phyloP scores from a whole-genome alignment of 2,113 vertebrate species.

The Ramphastos sulfuratus region DNA sequence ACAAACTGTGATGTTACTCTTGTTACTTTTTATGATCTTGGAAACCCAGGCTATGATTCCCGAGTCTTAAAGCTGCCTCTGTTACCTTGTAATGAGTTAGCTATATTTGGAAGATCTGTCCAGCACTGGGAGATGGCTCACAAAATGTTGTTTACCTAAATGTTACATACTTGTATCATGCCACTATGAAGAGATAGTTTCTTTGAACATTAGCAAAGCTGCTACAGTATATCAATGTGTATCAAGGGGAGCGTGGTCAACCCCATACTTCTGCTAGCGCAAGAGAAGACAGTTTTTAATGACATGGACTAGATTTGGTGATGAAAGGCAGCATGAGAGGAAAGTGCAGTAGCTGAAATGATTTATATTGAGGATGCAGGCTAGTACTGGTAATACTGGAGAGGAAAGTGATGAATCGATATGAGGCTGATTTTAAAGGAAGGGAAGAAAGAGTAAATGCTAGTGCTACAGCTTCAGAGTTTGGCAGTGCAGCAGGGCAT shows the following conservation, averaged over 20 bases:
- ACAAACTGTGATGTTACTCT: background rate
- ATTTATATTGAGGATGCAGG: background rate
- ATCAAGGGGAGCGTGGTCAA: background rate
- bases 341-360: background rate
- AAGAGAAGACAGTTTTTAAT: background rate
- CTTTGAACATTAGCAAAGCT: background rate
- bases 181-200: background rate
- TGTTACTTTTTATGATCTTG: background rate
- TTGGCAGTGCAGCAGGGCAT: background rate
- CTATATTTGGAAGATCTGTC: background rate
- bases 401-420: background rate
- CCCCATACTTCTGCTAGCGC: background rate
- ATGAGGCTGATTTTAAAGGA: background rate
- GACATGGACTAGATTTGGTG: fast-evolving
- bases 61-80: background rate
- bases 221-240: background rate
- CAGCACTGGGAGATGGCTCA: background rate
- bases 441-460: too few relatives aligned
- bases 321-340: background rate
- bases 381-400: background rate
- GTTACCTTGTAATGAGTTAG: background rate
- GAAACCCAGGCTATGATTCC: background rate
- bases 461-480: background rate
- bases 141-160: background rate
- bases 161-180: background rate